Evolutionary conservation across 92 coral and sea anemone species (phyloP).

Genomic region (Bergia sp.): DNA sequence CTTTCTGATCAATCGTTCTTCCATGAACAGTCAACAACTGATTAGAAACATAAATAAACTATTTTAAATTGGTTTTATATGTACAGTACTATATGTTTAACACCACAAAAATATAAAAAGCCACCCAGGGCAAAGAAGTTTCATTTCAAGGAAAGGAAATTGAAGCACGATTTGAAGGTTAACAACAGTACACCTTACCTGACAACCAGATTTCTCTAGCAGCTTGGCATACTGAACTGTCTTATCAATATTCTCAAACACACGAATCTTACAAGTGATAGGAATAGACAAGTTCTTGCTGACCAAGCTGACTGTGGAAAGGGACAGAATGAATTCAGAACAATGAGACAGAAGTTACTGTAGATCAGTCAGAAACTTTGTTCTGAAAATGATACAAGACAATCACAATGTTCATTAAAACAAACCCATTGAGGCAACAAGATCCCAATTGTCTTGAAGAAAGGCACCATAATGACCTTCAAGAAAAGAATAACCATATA

Average conservation of each 20-base stretch:
- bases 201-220: constrained; percentile 95
- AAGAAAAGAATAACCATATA: neutral
- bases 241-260: constrained; percentile 86
- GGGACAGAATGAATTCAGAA: neutral
- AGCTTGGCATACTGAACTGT: constrained; percentile 94
- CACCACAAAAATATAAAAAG: too few species aligned
- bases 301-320: constrained; percentile 70
- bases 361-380: too few species aligned
- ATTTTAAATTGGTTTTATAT: neutral
- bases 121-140: too few species aligned
- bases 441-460: constrained; percentile 96
- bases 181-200: constrained; percentile 55
- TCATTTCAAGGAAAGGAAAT: too few species aligned
- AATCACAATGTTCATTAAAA: neutral
- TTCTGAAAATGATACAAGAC: too few species aligned
- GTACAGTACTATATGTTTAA: too few species aligned
- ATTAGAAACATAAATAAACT: neutral
- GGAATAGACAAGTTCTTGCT: constrained; percentile 87
- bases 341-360: too few species aligned
- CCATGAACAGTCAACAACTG: constrained; percentile 97
- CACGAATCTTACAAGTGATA: constrained; percentile 94
- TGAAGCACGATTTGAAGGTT: too few species aligned
- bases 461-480: constrained; percentile 98
- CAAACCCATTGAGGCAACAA: constrained; percentile 81
- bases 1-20: constrained; percentile 93